Evolutionary conservation across 1,140 invertebrate species (phyloP).

Genomic region (Heliconius himera): DNA sequence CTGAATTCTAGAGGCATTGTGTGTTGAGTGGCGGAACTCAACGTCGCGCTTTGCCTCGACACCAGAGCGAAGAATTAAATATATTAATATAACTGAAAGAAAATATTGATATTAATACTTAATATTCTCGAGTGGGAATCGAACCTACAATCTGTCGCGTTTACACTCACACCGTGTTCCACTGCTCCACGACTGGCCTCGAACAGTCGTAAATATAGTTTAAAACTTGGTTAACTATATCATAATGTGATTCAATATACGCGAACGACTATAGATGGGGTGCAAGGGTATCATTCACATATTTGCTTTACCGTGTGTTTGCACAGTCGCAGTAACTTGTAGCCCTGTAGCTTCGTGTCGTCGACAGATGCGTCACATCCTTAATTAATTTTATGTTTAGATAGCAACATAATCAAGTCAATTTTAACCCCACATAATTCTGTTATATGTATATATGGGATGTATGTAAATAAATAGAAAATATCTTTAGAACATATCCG

Average conservation of each 20-base stretch:
- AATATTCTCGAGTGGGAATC: too few species aligned
- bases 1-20: too few species aligned
- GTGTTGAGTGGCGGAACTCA: too few species aligned
- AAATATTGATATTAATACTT: too few species aligned
- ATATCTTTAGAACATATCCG: neutral
- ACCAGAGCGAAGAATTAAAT: too few species aligned
- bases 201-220: neutral
- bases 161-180: too few species aligned
- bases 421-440: slow-evolving; percentile 15
- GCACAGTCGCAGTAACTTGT: slow-evolving; percentile 45
- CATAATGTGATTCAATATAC: slow-evolving; percentile 13
- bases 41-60: too few species aligned
- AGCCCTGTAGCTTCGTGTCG: slow-evolving; percentile 42
- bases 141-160: too few species aligned
- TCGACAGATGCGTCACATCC: slow-evolving; percentile 53
- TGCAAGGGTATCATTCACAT: slow-evolving; percentile 58
- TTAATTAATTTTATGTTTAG: slow-evolving; percentile 53
- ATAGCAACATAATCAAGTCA: slow-evolving; percentile 37
- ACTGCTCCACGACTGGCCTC: too few species aligned
- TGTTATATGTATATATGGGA: neutral
- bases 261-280: slow-evolving; percentile 31
- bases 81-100: too few species aligned
- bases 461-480: slow-evolving; percentile 1
- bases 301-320: slow-evolving; percentile 61
- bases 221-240: slow-evolving; percentile 4